Evolutionary conservation across 2,888 invertebrate species (phyloP), one percentile per base, ranked within the genome.

Genomic region (Eupithecia inturbata): DNA sequence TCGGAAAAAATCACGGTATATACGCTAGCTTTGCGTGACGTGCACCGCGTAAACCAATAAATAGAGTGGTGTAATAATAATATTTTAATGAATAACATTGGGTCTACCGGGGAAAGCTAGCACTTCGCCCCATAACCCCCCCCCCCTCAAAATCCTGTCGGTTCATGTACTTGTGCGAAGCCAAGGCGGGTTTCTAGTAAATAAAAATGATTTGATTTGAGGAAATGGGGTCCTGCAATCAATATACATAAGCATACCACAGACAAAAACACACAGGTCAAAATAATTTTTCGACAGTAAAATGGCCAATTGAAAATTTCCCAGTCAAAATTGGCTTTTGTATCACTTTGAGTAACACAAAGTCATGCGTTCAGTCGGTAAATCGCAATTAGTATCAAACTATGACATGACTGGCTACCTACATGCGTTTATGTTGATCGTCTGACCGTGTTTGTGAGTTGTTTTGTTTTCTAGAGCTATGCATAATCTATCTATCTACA

Each of bases 311-410:
- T 53, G 22, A 53, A 67, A 67, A 4, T 31, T 31, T 45, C 49
- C 33, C 31, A 63, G 3, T 7, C 19, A 53, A 53, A 22, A 2
- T 33, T 68, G 12, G 16, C 68, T 68, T 49, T 10, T 26, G 53
- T 67, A 67, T 33, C 33, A 28, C 19, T 53, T 53, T 33, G 36
- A 33, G 14, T 53, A 36, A 10, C 36, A 53, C 49, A 31, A 12
- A 28, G 12, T 36, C 53, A 33, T 68, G 68, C 67, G 49, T 53
- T 68, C 49, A 33, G 19, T n/a, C 53, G 6, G 31, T 68, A 33
- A 68, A 68, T 36, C 68, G 53, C 53, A 57, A 53, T 53, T 64
- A 33, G 22, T 16, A 14, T 66, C 33, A 63, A 9, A 36, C 31
- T 36, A 9, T 63, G 63, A 22, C 63, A n/a, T 19, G 31, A n/a